Percentiles rank a stretch among this genome's conserved stretches.
These are phyloP conservation scores for Trichogramma evanescens DNA, from an alignment of 2,888 invertebrate genomes.

Conservation along the genomic window DNA sequence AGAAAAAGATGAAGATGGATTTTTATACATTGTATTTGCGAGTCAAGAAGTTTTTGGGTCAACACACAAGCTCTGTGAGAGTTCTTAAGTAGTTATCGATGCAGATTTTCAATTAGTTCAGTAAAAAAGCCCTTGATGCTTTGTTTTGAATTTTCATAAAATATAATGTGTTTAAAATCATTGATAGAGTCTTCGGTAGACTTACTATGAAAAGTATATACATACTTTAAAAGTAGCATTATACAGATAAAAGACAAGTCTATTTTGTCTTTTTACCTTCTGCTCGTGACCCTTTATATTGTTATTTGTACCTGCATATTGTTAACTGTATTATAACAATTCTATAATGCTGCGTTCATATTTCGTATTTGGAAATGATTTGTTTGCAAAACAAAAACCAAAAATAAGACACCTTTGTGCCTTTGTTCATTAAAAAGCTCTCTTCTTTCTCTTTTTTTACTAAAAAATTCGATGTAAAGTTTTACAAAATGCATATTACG, in stretches of 20 bases:
- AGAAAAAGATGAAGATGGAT: conserved; percentile 74
- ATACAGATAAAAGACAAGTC: not conserved
- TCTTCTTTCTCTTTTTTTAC: no score
- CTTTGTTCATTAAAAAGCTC: conserved; percentile 14
- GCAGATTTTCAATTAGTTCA: not conserved
- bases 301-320: conserved; percentile 6
- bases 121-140: conserved; percentile 1
- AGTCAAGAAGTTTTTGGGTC: conserved; percentile 82
- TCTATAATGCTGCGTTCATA: conserved; percentile 10
- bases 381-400: not conserved
- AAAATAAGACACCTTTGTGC: conserved; percentile 15
- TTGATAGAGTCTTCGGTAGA: no score
- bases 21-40: conserved; percentile 81
- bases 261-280: not conserved
- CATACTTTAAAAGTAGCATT: not conserved
- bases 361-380: not conserved
- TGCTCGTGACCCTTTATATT: conserved; percentile 8
- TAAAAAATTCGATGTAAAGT: no score
- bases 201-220: no score
- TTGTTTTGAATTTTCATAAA: not conserved
- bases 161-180: not conserved
- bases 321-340: not conserved
- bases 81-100: not conserved
- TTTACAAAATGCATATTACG: no score
- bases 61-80: conserved; percentile 10